Base-by-base conservation (phyloP, 2,113 vertebrate genomes). In the Heterotilapia buettikoferi region DNA sequence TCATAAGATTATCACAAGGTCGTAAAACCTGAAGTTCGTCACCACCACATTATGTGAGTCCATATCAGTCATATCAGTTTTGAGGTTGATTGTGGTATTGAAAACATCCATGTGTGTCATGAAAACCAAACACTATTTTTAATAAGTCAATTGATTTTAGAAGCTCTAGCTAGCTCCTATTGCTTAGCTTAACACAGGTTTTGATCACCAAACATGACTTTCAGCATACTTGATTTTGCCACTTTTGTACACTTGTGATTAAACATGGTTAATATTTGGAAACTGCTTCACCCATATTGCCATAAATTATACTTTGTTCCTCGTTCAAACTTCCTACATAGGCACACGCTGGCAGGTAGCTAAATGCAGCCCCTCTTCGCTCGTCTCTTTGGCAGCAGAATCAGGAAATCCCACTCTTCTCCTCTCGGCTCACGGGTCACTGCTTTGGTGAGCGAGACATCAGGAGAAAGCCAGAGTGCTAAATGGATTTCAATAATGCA, bases 401-500 rank as follows among this genome's bases (percentile, higher is more conserved):
- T 50, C 33, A 3, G 40, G 5, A 36, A 81, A 85, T 85, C 71
- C 26, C 52, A 40, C 47, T 78, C 53, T 21, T 78, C 79, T 57
- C 53, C 73, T 61, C 19, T 26, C 56, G 33, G 19, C 38, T 89
- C 36, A 40, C 1, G 52, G 90, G 83, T 92, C 92, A 88, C 89
- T 36, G 86, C 29, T 24, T 86, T 18, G 33, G 82, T 91, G 90
- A 93, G 63, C 59, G 79, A 89, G 78, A 92, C 68, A 82, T 89
- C 66, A 80, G 68, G 87, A 90, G 89, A 92, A 89, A 91, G 86
- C 78, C 80, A 24, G 82, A 19, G 29, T 57, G 86, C 82, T 90
- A 92, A 93, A 86, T 84, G 78, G 59, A 29, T 84, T 90, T 94
- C 66, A 94, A 92, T 93, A 93, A 94, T 92, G 90, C 83, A 93